phyloP scores from a whole-genome alignment of 2,113 vertebrate genomes.

The Electrona antarctica region DNA sequence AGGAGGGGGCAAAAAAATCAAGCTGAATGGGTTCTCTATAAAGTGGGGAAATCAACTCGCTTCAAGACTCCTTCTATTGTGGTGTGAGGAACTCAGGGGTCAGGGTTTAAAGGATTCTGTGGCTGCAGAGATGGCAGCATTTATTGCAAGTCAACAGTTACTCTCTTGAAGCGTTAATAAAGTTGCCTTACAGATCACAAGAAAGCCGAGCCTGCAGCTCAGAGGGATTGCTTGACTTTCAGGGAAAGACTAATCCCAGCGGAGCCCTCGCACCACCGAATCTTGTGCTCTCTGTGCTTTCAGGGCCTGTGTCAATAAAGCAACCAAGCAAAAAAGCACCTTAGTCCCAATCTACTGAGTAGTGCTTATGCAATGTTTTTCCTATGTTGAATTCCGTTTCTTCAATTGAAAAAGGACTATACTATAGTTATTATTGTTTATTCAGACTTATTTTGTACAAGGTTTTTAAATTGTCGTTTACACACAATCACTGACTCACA shows the following conservation, averaged over 20 bases:
- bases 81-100: constrained; percentile 18
- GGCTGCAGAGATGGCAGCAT: constrained; percentile 18
- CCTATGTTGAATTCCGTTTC: background rate
- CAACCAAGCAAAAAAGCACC: constrained; percentile 38
- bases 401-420: background rate
- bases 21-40: background rate
- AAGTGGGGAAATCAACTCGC: background rate
- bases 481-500: too few relatives aligned
- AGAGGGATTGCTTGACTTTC: constrained; percentile 30
- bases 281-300: constrained; percentile 20
- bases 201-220: background rate
- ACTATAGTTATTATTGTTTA: background rate
- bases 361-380: constrained; percentile 37
- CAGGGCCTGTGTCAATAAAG: constrained; percentile 42
- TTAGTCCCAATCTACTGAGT: constrained; percentile 32
- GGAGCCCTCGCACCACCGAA: constrained; percentile 11
- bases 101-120: constrained; percentile 37
- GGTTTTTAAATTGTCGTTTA: background rate
- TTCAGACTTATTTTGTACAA: constrained; percentile 12
- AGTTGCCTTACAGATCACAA: constrained; percentile 29
- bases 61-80: constrained; percentile 27
- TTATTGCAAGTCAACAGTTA: constrained; percentile 28
- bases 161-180: constrained; percentile 26
- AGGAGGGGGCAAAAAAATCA: background rate
- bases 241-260: constrained; percentile 36